Conservation (phyloP, 30 jellyfish, hydroid and myxozoan genomes). For the Turritopsis dohrnii region DNA sequence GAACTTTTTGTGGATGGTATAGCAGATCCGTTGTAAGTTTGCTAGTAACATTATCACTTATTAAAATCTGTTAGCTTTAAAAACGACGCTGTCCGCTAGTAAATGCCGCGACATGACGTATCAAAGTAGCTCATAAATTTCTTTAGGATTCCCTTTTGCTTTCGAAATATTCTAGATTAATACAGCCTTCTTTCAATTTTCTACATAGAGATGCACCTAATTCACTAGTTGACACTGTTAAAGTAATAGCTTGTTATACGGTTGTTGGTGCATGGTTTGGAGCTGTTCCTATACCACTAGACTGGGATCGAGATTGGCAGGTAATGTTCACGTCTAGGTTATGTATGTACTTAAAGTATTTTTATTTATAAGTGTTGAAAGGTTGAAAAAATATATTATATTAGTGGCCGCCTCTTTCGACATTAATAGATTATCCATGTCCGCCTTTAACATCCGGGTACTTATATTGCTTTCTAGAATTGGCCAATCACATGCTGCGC, state of each 20-base stretch:
- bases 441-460: constrained; percentile 6
- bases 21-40: constrained; percentile 29
- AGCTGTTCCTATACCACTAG: constrained; percentile 86
- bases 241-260: constrained; percentile 34
- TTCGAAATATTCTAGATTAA: not conserved
- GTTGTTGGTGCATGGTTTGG: constrained; percentile 78
- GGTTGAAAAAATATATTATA: too few species aligned
- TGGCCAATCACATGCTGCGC: constrained; percentile 70
- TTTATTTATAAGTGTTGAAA: too few species aligned
- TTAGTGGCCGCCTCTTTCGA: too few species aligned
- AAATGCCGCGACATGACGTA: too few species aligned
- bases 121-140: too few species aligned
- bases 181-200: not conserved
- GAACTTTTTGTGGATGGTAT: constrained; percentile 18
- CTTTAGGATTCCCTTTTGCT: too few species aligned
- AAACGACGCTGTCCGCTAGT: too few species aligned
- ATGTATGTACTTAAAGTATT: not conserved
- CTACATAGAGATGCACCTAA: constrained; percentile 31
- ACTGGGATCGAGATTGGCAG: constrained; percentile 99
- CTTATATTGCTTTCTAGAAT: constrained; percentile 34
- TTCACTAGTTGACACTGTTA: constrained; percentile 32
- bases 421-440: not conserved
- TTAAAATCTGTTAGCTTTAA: too few species aligned
- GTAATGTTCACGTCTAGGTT: constrained; percentile 18
- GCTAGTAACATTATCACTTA: not conserved